Conservation (phyloP, 2,888 invertebrate genomes). For the Sarcophaga carnaria region DNA sequence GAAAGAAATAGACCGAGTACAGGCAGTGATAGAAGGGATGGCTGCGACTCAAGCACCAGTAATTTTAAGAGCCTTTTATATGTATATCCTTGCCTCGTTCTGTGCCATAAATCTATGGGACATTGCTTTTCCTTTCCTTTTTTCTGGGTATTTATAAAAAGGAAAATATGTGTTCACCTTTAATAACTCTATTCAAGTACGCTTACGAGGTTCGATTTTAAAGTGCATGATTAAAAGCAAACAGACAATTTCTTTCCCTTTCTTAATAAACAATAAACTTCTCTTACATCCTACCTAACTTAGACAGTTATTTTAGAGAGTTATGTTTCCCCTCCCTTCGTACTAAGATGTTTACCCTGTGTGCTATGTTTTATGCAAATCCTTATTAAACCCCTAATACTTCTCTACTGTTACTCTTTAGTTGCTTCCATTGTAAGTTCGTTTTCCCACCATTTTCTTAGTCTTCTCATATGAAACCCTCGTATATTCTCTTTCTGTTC, state of each 20-base stretch:
- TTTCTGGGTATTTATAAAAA: slow-evolving; percentile 26
- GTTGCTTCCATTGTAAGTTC: not conserved
- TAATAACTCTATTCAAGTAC: not conserved
- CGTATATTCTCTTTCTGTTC: slow-evolving; percentile 19
- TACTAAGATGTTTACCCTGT: not conserved
- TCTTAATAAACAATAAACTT: not conserved
- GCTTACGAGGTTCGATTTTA: not conserved
- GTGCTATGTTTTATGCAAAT: slow-evolving; percentile 54
- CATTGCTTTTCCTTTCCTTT: not conserved
- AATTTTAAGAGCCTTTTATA: slow-evolving; percentile 39
- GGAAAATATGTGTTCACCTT: slow-evolving; percentile 23
- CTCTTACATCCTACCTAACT: not conserved
- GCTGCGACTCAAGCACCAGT: not conserved
- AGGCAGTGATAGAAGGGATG: not conserved
- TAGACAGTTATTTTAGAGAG: not conserved
- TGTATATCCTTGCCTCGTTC: slow-evolving; percentile 26
- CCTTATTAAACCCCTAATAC: slow-evolving; percentile 58
- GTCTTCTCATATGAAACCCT: slow-evolving; percentile 12
- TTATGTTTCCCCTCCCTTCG: not conserved
- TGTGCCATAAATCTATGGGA: slow-evolving; percentile 59
- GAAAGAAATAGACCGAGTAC: not conserved
- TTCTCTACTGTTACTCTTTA: not conserved
- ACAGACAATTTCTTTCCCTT: not conserved
- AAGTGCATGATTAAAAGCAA: not conserved
- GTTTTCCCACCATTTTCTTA: not conserved